Conservation (phyloP, 1,140 invertebrate species). For the Brachionus rubens region DNA sequence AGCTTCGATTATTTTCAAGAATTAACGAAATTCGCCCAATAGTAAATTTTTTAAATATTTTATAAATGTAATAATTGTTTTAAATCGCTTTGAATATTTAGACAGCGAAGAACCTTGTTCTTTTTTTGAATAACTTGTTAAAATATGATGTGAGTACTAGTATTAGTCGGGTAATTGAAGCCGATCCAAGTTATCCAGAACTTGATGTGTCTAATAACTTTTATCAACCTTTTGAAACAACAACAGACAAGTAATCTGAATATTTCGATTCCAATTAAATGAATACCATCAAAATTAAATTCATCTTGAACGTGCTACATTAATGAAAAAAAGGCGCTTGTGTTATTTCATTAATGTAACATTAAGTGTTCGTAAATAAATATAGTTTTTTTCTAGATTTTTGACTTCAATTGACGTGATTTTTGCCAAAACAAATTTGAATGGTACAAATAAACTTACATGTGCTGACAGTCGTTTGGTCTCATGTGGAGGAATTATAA, state of each 20-base stretch:
- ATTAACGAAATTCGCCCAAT: not conserved
- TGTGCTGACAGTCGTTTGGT: not conserved
- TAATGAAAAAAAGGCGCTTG: too few relatives aligned
- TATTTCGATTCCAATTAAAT: too few relatives aligned
- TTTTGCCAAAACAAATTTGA: constrained; percentile 1
- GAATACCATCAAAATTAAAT: too few relatives aligned
- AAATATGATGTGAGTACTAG: not conserved
- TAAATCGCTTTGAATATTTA: not conserved
- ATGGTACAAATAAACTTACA: not conserved
- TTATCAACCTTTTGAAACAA: too few relatives aligned
- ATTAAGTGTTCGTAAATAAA: too few relatives aligned
- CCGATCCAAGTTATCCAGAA: too few relatives aligned
- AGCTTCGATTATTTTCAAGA: not conserved
- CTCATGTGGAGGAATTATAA: not conserved
- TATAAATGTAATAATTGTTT: not conserved
- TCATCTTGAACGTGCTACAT: too few relatives aligned
- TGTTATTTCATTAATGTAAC: too few relatives aligned
- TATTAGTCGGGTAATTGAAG: too few relatives aligned
- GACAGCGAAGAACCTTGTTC: not conserved
- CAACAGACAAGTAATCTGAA: too few relatives aligned
- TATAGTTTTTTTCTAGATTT: not conserved
- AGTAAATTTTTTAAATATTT: not conserved
- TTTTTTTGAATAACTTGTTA: not conserved
- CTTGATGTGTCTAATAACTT: too few relatives aligned
- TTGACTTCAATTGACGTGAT: not conserved